These are phyloP conservation scores for Pachycephala philippinensis DNA, from an alignment of 2,113 vertebrate species.

Conservation along the genomic window DNA sequence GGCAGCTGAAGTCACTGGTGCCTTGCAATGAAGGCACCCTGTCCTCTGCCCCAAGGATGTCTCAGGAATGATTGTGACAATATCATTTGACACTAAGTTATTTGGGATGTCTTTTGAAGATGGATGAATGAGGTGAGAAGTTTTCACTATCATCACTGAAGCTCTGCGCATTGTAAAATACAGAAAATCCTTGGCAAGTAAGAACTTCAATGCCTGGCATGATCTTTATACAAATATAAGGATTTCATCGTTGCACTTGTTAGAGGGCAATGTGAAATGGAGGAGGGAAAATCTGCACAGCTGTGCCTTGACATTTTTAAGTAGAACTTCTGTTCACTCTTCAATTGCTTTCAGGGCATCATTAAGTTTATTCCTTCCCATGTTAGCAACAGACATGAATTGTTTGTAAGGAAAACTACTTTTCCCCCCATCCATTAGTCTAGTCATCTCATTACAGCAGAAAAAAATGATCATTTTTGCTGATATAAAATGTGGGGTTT, in stretches of 20 bases:
- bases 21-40: neutral
- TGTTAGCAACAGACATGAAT: neutral
- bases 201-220: neutral
- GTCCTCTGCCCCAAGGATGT: no score
- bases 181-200: neutral
- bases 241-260: neutral
- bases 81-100: neutral
- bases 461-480: neutral
- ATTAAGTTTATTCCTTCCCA: neutral
- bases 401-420: neutral
- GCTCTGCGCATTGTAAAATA: neutral
- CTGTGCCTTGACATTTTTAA: neutral
- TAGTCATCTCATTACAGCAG: neutral
- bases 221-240: neutral
- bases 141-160: neutral
- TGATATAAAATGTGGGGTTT: neutral
- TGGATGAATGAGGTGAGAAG: neutral
- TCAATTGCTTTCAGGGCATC: neutral
- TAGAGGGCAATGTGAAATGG: neutral
- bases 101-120: neutral
- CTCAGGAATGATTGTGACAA: neutral
- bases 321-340: neutral
- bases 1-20: neutral
- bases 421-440: neutral
- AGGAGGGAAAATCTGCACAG: neutral